These are phyloP conservation scores for Pachypsylla venusta DNA, from an alignment of 1,140 invertebrate species.

Conservation along the genomic window DNA sequence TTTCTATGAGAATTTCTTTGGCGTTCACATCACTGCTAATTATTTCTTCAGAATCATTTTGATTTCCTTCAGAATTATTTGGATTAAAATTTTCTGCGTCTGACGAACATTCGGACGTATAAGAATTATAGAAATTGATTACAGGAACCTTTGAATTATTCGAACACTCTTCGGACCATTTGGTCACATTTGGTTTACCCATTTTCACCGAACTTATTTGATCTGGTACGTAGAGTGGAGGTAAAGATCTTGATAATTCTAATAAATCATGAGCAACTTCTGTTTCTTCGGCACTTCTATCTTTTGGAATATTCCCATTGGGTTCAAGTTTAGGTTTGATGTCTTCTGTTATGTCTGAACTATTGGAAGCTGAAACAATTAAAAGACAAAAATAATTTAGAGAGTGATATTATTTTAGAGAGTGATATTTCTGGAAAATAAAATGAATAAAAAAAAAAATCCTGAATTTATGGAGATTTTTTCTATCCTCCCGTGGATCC, in stretches of 20 bases:
- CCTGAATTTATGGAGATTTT: no score
- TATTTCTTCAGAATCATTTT: not conserved
- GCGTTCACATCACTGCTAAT: conserved; percentile 17
- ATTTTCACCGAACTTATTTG: conserved; percentile 9
- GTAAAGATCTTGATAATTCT: conserved; percentile 59
- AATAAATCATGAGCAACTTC: conserved; percentile 73
- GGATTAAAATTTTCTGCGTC: conserved; percentile 47
- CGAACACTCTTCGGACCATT: not conserved
- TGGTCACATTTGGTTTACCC: not conserved
- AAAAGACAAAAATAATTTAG: not conserved
- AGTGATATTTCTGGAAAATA: no score
- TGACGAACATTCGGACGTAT: conserved; percentile 52
- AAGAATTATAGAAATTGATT: conserved; percentile 17
- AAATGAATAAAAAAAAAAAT: no score
- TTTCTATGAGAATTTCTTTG: conserved; percentile 15
- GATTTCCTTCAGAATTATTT: not conserved
- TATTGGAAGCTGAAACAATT: not conserved
- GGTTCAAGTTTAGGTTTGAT: not conserved
- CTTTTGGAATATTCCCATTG: conserved; percentile 17
- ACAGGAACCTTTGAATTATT: not conserved
- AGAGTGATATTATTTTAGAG: no score
- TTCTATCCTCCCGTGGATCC: no score
- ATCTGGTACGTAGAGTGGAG: conserved; percentile 33
- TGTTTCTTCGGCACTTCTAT: conserved; percentile 58
- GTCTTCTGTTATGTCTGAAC: not conserved